Conservation (phyloP, 2,113 vertebrate genomes). For the Symphodus melops region DNA sequence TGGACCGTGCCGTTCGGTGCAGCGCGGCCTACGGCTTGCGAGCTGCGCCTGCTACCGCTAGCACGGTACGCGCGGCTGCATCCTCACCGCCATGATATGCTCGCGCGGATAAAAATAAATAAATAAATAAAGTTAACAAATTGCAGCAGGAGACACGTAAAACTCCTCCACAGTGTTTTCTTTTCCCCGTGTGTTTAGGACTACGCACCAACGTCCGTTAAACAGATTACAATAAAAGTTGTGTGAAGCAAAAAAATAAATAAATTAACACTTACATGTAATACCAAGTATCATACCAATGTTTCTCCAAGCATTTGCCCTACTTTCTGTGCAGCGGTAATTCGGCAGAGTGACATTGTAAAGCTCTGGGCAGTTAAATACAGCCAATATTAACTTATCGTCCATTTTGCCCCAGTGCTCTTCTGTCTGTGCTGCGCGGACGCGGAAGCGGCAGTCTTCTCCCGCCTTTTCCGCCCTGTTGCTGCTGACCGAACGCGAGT, state of each 20-base stretch:
- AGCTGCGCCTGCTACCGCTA: slow-evolving; percentile 69
- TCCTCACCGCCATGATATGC: neutral
- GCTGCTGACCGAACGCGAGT: slow-evolving; percentile 48
- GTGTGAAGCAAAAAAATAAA: slow-evolving; percentile 28
- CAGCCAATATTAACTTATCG: slow-evolving; percentile 79
- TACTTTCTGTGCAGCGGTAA: slow-evolving; percentile 78
- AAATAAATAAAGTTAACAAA: neutral
- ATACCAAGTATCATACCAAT: slow-evolving; percentile 67
- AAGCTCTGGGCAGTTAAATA: slow-evolving; percentile 77
- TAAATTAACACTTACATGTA: slow-evolving; percentile 69
- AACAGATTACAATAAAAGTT: slow-evolving; percentile 62
- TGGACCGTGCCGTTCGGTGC: slow-evolving; percentile 14
- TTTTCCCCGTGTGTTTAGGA: neutral
- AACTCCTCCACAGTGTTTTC: neutral
- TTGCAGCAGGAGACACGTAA: rapidly evolving
- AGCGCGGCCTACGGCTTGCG: slow-evolving; percentile 63
- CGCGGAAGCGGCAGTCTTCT: slow-evolving; percentile 78
- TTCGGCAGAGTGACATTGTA: slow-evolving; percentile 77
- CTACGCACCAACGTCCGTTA: neutral
- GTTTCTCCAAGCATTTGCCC: slow-evolving; percentile 72
- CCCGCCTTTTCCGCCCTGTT: slow-evolving; percentile 79
- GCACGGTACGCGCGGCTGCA: slow-evolving; percentile 60
- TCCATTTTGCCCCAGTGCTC: slow-evolving; percentile 70
- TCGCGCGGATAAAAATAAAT: slow-evolving; percentile 3
- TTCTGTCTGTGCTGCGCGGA: slow-evolving; percentile 62